Conservation (phyloP, 2,888 invertebrate species). For the Eilema caniola region DNA sequence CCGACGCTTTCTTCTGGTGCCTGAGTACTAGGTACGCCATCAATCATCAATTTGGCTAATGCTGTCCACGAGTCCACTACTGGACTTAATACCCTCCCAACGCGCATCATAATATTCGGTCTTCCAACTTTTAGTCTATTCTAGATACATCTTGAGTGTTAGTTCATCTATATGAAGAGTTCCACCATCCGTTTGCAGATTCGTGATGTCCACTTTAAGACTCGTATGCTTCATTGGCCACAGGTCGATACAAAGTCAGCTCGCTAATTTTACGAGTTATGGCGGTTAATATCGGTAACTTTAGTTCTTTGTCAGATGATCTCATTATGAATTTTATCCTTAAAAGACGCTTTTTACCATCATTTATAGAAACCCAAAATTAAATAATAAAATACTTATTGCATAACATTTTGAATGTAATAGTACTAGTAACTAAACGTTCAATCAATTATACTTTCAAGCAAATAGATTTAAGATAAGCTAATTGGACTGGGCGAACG, state of each 20-base stretch:
- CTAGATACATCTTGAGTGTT: too few relatives aligned
- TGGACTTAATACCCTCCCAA: background rate
- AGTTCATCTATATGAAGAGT: background rate
- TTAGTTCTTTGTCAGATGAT: background rate
- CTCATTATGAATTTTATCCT: background rate
- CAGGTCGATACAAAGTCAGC: background rate
- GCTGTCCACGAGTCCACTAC: too few relatives aligned
- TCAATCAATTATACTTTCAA: background rate
- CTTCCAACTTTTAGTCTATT: too few relatives aligned
- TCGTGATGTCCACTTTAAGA: background rate
- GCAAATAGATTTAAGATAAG: slow-evolving; percentile 2
- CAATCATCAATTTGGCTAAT: too few relatives aligned
- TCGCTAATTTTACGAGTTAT: background rate
- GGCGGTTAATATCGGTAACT: background rate
- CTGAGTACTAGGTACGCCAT: too few relatives aligned
- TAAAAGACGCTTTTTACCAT: background rate
- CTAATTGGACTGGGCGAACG: slow-evolving; percentile 1
- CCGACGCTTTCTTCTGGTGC: too few relatives aligned
- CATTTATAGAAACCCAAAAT: background rate
- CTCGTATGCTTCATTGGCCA: background rate
- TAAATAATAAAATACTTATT: background rate
- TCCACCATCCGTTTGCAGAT: background rate
- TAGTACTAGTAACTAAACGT: background rate
- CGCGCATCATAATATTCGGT: background rate
- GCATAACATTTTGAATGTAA: background rate